Base-by-base conservation (phyloP, 2,888 invertebrate species). In the Drosophila fulvimacula region DNA sequence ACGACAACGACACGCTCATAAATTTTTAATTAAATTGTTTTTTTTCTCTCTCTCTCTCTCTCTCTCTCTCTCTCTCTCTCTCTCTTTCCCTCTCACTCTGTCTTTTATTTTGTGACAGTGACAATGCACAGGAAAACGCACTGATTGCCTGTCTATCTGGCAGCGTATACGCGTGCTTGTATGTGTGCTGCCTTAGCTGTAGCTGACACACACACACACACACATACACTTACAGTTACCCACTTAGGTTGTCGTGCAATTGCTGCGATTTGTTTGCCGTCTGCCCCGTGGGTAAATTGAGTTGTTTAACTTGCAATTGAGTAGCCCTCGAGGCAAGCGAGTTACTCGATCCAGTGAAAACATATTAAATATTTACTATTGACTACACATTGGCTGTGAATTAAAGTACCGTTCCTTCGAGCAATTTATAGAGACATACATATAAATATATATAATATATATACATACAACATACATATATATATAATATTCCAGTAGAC, bases 1-100 rank as follows among this genome's bases (percentile, higher is more conserved):
- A 49, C 48, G 7, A 30, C 46, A 51, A 39, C 76, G 81, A 74
- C 76, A 72, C 76, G 79, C 73, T 84, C 79, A 86, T 85, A 86
- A 79, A 86, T 86, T 82, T 77, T 79, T 82, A 82, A 85, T 79
- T 84, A 76, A 84, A 82, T 84, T 82, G 82, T 82, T 58, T 68
- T 69, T 67, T 60, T 39, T 67, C 36, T 60, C 15, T 5, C 34
- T 4, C 11, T 21, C 15, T 17, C 17, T 19, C 13, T 5, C 19
- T 49, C 15, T 34, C 4, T 19, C 4, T 19, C 15, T 7, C 34
- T 32, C 4, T 0, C 55, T 53, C 9, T 36, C 21, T 13, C 6
- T 21, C 13, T 7, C 19, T 5, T 13, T 30, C 1, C 1, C 49
- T 59, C 6, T 34, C 19, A n/a, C 11, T 2, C 6, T 21, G 7